Conservation (phyloP, 2,888 invertebrate species). For the Sinopyrophorus schimmeli region DNA sequence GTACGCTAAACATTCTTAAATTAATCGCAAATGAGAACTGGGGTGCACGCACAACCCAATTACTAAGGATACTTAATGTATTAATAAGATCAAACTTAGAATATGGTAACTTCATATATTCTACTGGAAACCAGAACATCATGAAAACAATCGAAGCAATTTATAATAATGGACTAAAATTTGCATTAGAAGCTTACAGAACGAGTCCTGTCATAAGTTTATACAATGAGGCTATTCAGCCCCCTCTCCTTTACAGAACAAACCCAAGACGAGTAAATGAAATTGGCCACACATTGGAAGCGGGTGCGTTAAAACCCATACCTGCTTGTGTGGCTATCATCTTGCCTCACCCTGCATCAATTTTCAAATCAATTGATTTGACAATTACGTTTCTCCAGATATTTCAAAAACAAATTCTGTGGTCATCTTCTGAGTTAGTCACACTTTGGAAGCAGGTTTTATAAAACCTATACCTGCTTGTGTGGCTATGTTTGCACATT, state of each 20-base stretch:
- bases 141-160: background rate
- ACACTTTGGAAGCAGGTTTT: too few relatives aligned
- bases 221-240: background rate
- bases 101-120: background rate
- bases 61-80: background rate
- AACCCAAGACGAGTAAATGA: too few relatives aligned
- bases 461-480: too few relatives aligned
- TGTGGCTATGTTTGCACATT: too few relatives aligned
- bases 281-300: too few relatives aligned
- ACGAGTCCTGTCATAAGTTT: background rate
- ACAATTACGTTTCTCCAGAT: too few relatives aligned
- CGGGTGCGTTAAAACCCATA: too few relatives aligned
- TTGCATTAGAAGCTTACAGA: background rate
- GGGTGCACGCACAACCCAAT: background rate
- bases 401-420: too few relatives aligned
- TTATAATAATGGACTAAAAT: constrained; percentile 1
- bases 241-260: background rate
- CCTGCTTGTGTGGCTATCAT: too few relatives aligned
- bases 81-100: background rate
- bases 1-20: background rate
- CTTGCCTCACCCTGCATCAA: too few relatives aligned
- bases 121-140: background rate
- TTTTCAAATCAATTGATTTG: too few relatives aligned
- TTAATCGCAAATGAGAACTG: background rate
- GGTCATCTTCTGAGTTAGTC: too few relatives aligned